Evolutionary conservation across 37 sponge, comb jelly and placozoan species (phyloP).

Genomic region (Bolinopsis microptera): DNA sequence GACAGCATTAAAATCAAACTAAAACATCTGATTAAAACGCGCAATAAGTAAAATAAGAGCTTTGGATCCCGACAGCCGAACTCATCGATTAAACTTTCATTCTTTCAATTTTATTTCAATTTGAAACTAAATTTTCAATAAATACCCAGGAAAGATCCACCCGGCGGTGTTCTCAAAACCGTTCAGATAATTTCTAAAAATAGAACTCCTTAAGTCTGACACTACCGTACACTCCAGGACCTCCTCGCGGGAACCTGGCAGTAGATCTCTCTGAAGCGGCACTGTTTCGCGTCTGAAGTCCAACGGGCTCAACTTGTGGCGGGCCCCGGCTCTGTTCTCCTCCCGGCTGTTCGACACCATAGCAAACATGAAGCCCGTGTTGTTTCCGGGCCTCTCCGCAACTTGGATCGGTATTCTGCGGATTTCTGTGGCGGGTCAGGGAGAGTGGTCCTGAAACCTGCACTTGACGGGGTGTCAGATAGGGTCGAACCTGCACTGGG

Average conservation of each 20-base stretch:
- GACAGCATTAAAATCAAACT: not conserved
- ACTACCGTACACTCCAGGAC: constrained; percentile 38
- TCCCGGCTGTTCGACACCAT: constrained; percentile 4
- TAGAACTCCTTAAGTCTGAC: constrained; percentile 52
- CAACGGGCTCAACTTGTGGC: not conserved
- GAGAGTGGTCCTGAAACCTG: not conserved
- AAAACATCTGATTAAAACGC: not conserved
- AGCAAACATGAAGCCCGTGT: constrained; percentile 51
- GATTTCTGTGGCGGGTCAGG: constrained; percentile 40
- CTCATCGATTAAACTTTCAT: too few relatives aligned
- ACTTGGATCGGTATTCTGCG: constrained; percentile 46
- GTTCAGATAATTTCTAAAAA: not conserved
- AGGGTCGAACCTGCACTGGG: not conserved
- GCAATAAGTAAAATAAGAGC: too few relatives aligned
- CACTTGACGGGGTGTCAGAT: constrained; percentile 3
- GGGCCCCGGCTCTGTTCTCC: not conserved
- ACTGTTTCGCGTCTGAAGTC: constrained; percentile 9
- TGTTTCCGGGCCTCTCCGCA: constrained; percentile 46
- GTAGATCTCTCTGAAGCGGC: constrained; percentile 25
- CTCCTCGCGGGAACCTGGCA: constrained; percentile 36
- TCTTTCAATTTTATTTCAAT: too few relatives aligned
- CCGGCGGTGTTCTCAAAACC: too few relatives aligned
- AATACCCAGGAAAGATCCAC: too few relatives aligned
- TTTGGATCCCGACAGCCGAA: too few relatives aligned
- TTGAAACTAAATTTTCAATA: too few relatives aligned